Conservation (phyloP, 2,888 invertebrate species). For the Antitype chi region DNA sequence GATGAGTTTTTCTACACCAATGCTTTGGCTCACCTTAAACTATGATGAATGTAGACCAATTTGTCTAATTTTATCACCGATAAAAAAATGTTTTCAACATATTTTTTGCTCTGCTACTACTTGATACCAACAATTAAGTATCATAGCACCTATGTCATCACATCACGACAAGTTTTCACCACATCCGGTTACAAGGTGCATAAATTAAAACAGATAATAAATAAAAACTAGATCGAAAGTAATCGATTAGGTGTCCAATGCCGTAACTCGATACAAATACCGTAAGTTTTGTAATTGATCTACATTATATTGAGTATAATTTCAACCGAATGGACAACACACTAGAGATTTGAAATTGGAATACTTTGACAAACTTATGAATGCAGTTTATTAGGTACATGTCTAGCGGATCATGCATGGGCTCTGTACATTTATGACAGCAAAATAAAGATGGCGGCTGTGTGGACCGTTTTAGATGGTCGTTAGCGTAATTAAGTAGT, state of each 20-base stretch:
- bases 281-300: conserved; percentile 74
- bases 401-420: conserved; percentile 10
- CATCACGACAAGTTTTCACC: conserved; percentile 75
- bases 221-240: conserved; percentile 74
- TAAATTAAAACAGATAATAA: conserved; percentile 75
- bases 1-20: conserved; percentile 28
- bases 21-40: conserved; percentile 24
- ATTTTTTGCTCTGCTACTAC: conserved; percentile 58
- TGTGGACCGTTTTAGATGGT: conserved; percentile 53
- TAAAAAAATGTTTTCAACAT: conserved; percentile 8
- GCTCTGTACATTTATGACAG: conserved; percentile 27
- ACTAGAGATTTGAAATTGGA: conserved; percentile 63
- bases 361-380: conserved; percentile 61
- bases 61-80: conserved; percentile 38
- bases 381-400: conserved; percentile 39
- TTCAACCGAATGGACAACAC: conserved; percentile 59
- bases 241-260: conserved; percentile 75
- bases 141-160: conserved; percentile 70
- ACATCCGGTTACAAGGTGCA: conserved; percentile 78
- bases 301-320: conserved; percentile 68
- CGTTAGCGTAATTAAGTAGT: conserved; percentile 70
- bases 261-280: conserved; percentile 70
- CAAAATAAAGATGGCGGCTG: conserved; percentile 58
- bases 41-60: conserved; percentile 48
- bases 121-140: conserved; percentile 62